Evolutionary conservation across 2,797 vertebrate genomes (phyloP).

Genomic region (Myotis daubentonii): DNA sequence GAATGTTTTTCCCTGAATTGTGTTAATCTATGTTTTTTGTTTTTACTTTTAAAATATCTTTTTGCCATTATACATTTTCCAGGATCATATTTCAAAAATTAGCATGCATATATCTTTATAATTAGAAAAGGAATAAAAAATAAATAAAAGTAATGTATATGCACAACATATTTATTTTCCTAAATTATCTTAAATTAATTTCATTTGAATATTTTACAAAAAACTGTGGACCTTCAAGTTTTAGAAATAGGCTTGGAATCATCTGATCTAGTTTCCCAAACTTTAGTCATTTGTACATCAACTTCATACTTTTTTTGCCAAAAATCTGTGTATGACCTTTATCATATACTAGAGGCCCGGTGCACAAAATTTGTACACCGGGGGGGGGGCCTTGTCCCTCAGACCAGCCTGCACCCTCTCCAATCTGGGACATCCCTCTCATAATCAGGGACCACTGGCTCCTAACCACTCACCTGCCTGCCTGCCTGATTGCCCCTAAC

Average conservation of each 20-base stretch:
- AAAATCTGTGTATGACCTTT: background rate
- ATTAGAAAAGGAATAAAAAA: constrained; percentile 5
- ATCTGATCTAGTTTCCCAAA: background rate
- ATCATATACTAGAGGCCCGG: background rate
- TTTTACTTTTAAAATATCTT: constrained; percentile 2
- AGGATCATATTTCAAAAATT: background rate
- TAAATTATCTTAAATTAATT: constrained; percentile 22
- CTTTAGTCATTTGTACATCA: background rate
- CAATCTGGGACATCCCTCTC: no score
- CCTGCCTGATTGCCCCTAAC: no score
- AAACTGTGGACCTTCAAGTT: background rate
- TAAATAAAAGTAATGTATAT: background rate
- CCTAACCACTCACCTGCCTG: no score
- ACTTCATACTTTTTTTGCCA: background rate
- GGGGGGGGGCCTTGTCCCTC: no score
- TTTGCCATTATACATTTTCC: background rate
- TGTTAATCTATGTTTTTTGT: no score
- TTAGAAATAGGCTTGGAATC: background rate
- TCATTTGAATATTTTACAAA: constrained; percentile 10
- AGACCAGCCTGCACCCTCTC: no score
- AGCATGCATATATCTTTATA: background rate
- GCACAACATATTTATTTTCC: background rate
- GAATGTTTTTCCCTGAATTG: background rate
- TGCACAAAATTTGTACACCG: no score
- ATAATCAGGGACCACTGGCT: no score